Evolutionary conservation across 2,113 vertebrate genomes (phyloP).

Genomic region (Charina bottae): DNA sequence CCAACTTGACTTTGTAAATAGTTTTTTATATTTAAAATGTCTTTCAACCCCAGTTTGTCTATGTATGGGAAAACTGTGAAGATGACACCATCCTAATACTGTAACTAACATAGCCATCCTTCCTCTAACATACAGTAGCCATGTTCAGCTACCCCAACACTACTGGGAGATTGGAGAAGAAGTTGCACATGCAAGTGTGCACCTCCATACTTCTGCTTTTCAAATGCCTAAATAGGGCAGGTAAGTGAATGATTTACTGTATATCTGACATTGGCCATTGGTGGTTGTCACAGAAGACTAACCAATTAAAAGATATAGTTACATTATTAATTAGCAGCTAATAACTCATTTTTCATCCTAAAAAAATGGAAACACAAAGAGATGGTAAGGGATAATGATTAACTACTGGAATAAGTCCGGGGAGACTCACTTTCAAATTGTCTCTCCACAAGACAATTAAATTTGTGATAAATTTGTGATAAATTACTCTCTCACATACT

Average conservation of each 20-base stretch:
- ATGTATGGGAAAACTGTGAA: background rate
- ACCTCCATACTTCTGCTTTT: background rate
- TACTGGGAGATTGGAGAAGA: background rate
- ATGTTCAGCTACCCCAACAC: background rate
- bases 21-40: background rate
- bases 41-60: background rate
- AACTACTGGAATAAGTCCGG: background rate
- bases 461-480: background rate
- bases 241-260: background rate
- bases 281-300: background rate
- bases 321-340: background rate
- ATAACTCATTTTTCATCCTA: background rate
- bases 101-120: too few species aligned
- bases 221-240: background rate
- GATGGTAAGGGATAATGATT: background rate
- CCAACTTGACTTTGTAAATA: background rate
- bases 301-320: background rate
- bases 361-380: background rate
- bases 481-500: background rate
- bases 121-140: background rate
- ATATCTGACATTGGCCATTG: background rate
- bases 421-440: background rate
- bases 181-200: background rate
- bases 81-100: background rate
- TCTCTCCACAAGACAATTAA: background rate